Conservation (phyloP, 2,797 vertebrate genomes). For the Falco concolor region DNA sequence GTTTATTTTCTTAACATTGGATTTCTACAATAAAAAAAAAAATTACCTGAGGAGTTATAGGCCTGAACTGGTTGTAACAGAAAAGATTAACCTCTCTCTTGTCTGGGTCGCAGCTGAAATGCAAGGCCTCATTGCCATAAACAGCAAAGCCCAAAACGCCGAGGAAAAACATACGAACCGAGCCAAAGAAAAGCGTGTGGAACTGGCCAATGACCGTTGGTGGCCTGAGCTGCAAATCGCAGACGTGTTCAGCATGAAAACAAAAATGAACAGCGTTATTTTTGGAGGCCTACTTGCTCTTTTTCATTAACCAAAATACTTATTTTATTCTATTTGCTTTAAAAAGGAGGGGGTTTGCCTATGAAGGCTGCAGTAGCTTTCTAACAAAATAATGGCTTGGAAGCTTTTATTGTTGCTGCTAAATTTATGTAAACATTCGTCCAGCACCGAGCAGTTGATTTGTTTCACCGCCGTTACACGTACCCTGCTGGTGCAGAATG, state of each 20-base stretch:
- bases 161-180: constrained; percentile 85
- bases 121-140: constrained; percentile 86
- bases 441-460: neutral
- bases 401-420: neutral
- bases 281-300: neutral
- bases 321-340: neutral
- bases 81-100: constrained; percentile 86
- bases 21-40: neutral
- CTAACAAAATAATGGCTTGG: neutral
- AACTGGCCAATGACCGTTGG: constrained; percentile 87
- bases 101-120: constrained; percentile 89
- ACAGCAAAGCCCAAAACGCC: constrained; percentile 86
- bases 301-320: neutral
- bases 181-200: constrained; percentile 91
- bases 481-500: neutral
- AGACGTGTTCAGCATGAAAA: constrained; percentile 20
- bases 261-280: constrained; percentile 1
- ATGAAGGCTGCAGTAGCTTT: neutral
- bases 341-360: neutral
- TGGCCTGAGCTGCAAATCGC: constrained; percentile 81
- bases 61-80: constrained; percentile 89
- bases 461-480: neutral
- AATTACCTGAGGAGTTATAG: constrained; percentile 85
- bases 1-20: neutral
- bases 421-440: neutral